A percentile compares a stretch with the other conserved stretches of the same genome.
Evolutionary conservation across 2,888 invertebrate genomes (phyloP).

Genomic region (Rhagophthalmus giganteus): DNA sequence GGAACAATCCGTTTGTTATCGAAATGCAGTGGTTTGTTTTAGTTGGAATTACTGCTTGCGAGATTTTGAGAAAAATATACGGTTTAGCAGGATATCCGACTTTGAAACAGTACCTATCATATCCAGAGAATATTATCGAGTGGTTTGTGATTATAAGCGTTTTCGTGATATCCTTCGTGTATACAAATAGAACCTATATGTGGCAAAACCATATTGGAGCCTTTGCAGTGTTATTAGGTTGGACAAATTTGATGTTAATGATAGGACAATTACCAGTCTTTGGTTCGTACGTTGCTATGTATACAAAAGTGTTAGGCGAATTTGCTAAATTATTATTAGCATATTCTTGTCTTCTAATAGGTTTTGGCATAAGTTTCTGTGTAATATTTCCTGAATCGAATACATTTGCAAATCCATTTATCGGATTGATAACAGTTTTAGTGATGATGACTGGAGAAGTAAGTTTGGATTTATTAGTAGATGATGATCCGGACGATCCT

Average conservation of each 20-base stretch:
- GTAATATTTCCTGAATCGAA: conserved; percentile 84
- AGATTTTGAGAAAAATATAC: conserved; percentile 78
- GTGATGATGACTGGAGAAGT: conserved; percentile 91
- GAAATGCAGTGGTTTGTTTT: conserved; percentile 84
- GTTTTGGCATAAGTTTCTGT: conserved; percentile 86
- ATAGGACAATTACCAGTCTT: conserved; percentile 86
- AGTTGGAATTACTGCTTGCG: conserved; percentile 76
- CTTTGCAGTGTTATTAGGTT: conserved; percentile 81
- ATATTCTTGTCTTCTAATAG: conserved; percentile 81
- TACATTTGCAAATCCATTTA: conserved; percentile 81
- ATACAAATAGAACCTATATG: conserved; percentile 73
- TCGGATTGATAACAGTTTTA: conserved; percentile 80
- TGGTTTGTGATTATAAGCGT: conserved; percentile 86
- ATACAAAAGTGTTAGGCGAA: conserved; percentile 83
- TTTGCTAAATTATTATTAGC: conserved; percentile 85
- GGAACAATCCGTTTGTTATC: conserved; percentile 75
- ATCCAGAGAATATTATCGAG: conserved; percentile 83
- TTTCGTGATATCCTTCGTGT: conserved; percentile 80
- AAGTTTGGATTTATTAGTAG: conserved; percentile 74
- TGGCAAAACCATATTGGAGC: conserved; percentile 89
- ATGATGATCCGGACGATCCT: conserved; percentile 75
- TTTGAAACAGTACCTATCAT: conserved; percentile 78
- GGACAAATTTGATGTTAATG: conserved; percentile 91
- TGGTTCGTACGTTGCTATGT: conserved; percentile 90
- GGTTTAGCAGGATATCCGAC: conserved; percentile 82